Conservation (phyloP, 2,888 invertebrate genomes). For the Tipula confusa region DNA sequence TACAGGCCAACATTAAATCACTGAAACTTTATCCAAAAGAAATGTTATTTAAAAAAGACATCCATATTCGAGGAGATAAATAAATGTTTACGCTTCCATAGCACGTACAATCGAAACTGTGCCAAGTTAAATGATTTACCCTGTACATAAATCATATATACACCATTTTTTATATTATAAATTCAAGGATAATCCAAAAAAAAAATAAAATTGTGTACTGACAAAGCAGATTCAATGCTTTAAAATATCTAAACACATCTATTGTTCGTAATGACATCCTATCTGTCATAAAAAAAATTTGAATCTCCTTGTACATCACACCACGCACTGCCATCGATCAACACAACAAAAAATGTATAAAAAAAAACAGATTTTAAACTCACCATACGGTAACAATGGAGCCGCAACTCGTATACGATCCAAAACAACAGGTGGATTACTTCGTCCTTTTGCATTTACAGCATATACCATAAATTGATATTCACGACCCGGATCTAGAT, state of each 20-base stretch:
- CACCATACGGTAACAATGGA: slow-evolving; percentile 51
- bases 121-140: too few species aligned
- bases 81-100: too few species aligned
- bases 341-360: not conserved
- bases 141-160: too few species aligned
- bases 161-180: too few species aligned
- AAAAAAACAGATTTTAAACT: slow-evolving; percentile 36
- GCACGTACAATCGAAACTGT: too few species aligned
- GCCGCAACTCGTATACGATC: slow-evolving; percentile 51
- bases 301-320: not conserved
- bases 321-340: not conserved
- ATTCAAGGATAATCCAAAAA: too few species aligned
- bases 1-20: too few species aligned
- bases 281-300: not conserved
- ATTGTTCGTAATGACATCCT: not conserved
- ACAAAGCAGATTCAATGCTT: not conserved
- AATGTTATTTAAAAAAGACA: too few species aligned
- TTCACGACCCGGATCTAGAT: slow-evolving; percentile 68
- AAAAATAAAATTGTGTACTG: not conserved
- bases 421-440: slow-evolving; percentile 68
- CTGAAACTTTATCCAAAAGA: too few species aligned
- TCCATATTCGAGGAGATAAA: too few species aligned
- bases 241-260: not conserved
- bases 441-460: slow-evolving; percentile 75
- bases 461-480: slow-evolving; percentile 79